Evolutionary conservation across 2,888 invertebrate genomes (phyloP).

Genomic region (Altica lythri): DNA sequence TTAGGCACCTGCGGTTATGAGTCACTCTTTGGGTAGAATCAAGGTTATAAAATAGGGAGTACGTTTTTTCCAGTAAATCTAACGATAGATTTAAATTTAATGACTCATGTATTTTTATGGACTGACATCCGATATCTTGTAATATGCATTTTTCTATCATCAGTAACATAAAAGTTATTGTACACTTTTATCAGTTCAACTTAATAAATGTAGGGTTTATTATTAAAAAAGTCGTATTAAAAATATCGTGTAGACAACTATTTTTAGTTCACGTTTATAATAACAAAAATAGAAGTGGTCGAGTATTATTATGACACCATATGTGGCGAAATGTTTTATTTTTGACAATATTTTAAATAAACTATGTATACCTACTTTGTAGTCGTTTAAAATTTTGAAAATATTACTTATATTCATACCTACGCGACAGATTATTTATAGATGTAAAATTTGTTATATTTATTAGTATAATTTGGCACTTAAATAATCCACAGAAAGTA

Average conservation of each 20-base stretch:
- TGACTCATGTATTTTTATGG: slow-evolving; percentile 24
- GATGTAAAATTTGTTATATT: not conserved
- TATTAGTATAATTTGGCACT: no score
- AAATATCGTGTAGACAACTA: slow-evolving; percentile 3
- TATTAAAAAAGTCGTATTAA: slow-evolving; percentile 4
- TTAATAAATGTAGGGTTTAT: no score
- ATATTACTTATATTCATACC: no score
- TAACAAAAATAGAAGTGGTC: slow-evolving; percentile 14
- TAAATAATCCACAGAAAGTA: no score
- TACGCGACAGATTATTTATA: not conserved
- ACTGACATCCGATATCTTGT: slow-evolving; percentile 19
- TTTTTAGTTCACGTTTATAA: slow-evolving; percentile 14
- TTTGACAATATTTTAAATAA: slow-evolving; percentile 14
- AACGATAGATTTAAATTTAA: slow-evolving; percentile 6
- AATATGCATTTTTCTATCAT: not conserved
- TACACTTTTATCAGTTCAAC: not conserved
- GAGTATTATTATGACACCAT: slow-evolving; percentile 18
- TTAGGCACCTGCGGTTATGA: slow-evolving; percentile 12
- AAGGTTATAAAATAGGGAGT: slow-evolving; percentile 14
- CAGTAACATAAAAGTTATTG: not conserved
- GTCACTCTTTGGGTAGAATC: slow-evolving; percentile 13
- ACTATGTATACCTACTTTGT: not conserved
- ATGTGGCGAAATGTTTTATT: slow-evolving; percentile 23
- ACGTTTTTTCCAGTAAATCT: slow-evolving; percentile 7
- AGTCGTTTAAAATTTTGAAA: slow-evolving; percentile 7